Base-by-base conservation (phyloP, 2,113 vertebrate genomes). In the Miniopterus natalensis region DNA sequence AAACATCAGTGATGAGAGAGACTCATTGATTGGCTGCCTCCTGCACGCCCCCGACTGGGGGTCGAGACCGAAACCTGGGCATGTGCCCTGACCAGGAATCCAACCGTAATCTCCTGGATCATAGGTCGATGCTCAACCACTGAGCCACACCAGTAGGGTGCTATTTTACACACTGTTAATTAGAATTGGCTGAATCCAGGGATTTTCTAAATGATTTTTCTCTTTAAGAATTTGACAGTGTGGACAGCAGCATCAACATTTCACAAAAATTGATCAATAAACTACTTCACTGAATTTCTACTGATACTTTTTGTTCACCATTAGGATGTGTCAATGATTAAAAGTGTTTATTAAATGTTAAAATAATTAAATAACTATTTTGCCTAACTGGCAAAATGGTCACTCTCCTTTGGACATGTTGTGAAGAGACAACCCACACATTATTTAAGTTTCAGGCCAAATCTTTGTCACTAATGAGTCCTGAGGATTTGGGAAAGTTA, bases 181-280 rank as follows among this genome's bases (percentile, higher is more conserved):
- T 74, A 84, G 68, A 93, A 94, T n/a, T 79, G 9, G 1, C 31
- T 84, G 12, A 70, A 73, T 87, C 63, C n/a, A 45, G 25, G 70
- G 63, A 90, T 90, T 94, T 97, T 66, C 14, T 74, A 57, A 94
- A 61, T 83, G 27, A 75, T 20, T 91, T 90, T 63, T 59, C 27
- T 75, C 29, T 45, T 55, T 93, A 31, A 70, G 36, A 90, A 84
- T 71, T 65, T 88, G 57, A 7, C 84, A 87, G 45, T 42, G 6
- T 57, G 23, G 57, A 89, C 55, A 85, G 79, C 3, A 71, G 8
- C 7, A 29, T 59, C 51, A 88, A 53, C 53, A 84, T 75, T 83
- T 65, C 45, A 59, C 45, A 92, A 84, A 94, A 92, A 83, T 2
- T 88, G n/a, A 66, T 87, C 3, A 51, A 78, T 90, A 27, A 63